Conservation (phyloP, 1,140 invertebrate genomes). For the Rhopalosiphum padi region DNA sequence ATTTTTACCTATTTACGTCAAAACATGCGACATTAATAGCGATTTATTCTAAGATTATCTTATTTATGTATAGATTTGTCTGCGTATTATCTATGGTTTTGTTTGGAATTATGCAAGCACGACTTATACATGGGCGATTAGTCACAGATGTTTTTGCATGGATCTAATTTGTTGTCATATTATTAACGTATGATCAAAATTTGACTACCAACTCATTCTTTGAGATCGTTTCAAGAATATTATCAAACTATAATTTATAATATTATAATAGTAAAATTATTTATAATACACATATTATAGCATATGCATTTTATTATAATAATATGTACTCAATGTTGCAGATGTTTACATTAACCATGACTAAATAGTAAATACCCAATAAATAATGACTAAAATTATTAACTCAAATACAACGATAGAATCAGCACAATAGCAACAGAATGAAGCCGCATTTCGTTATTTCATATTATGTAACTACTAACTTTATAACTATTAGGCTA, state of each 20-base stretch:
- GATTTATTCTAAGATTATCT: not conserved
- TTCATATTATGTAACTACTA: too few species aligned
- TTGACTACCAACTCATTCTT: not conserved
- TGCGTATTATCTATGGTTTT: not conserved
- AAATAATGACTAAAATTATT: not conserved
- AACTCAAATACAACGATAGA: not conserved
- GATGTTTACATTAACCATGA: not conserved
- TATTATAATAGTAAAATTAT: not conserved
- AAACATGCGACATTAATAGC: not conserved
- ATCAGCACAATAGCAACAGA: not conserved
- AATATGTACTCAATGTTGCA: not conserved
- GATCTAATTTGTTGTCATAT: not conserved
- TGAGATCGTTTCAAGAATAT: not conserved
- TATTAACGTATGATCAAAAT: not conserved
- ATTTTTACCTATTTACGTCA: not conserved
- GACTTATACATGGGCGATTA: slow-evolving; percentile 18
- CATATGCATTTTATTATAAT: slow-evolving; percentile 3
- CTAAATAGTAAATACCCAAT: not conserved
- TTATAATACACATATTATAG: not conserved
- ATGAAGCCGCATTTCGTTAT: not conserved
- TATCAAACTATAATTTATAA: not conserved
- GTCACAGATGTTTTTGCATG: not conserved
- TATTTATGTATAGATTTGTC: not conserved
- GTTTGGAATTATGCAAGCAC: not conserved
- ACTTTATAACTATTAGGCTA: too few species aligned